A percentile compares a stretch with the other conserved stretches of the same genome.
Evolutionary conservation across 2,888 invertebrate species (phyloP).

Genomic region (Leucoma salicis): DNA sequence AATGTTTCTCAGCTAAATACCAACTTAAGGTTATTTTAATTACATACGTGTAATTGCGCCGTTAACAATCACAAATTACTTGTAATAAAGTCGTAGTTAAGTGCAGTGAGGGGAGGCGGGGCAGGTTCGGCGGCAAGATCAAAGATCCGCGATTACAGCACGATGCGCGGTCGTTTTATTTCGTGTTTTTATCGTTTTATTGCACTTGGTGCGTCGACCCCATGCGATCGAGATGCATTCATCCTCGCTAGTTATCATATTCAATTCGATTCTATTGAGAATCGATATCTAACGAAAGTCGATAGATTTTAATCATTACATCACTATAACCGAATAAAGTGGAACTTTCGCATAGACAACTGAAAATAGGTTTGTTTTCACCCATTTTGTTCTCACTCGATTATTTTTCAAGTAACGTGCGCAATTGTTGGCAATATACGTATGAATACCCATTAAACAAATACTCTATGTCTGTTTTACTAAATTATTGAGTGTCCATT

Average conservation of each 20-base stretch:
- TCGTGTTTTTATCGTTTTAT: conserved; percentile 37
- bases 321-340: not conserved
- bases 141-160: conserved; percentile 61
- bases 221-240: conserved; percentile 32
- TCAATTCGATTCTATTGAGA: conserved; percentile 15
- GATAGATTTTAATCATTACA: conserved; percentile 19
- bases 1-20: conserved; percentile 18
- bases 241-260: conserved; percentile 30
- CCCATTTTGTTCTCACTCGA: no score
- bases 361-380: no score
- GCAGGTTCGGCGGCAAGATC: conserved; percentile 52
- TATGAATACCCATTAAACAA: no score
- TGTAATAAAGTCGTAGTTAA: conserved; percentile 52
- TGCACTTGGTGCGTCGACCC: conserved; percentile 50
- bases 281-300: conserved; percentile 18
- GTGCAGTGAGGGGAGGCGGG: conserved; percentile 15
- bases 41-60: conserved; percentile 44
- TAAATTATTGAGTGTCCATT: no score
- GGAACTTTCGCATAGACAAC: no score
- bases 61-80: conserved; percentile 56
- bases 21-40: conserved; percentile 36
- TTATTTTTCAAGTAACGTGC: no score
- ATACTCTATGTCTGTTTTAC: no score
- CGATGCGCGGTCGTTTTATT: conserved; percentile 56
- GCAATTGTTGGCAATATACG: no score